Conservation (phyloP, 2,888 invertebrate genomes). For the Orchesellides sinensis region DNA sequence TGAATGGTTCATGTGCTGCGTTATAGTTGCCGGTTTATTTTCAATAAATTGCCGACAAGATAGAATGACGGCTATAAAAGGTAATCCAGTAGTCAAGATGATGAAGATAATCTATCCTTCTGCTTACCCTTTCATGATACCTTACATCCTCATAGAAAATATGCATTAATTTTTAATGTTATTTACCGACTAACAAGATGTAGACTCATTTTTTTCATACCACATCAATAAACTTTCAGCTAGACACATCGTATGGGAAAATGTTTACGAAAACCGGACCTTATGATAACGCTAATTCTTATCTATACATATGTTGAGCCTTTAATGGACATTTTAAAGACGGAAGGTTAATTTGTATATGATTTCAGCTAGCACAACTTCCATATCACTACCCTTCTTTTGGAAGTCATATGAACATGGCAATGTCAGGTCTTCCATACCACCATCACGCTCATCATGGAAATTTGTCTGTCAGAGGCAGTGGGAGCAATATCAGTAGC, state of each 20-base stretch:
- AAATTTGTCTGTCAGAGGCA: constrained; percentile 42
- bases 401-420: constrained; percentile 69
- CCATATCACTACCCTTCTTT: constrained; percentile 69
- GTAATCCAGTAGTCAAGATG: constrained; percentile 66
- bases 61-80: constrained; percentile 60
- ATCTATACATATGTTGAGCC: too few species aligned
- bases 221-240: too few species aligned
- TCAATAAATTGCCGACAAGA: constrained; percentile 66
- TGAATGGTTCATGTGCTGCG: constrained; percentile 31
- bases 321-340: too few species aligned
- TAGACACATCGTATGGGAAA: neutral
- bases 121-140: constrained; percentile 53
- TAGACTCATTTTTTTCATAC: too few species aligned
- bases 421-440: constrained; percentile 66
- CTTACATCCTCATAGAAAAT: neutral
- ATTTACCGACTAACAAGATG: neutral
- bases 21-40: constrained; percentile 63
- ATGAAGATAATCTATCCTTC: constrained; percentile 53
- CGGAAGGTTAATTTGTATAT: too few species aligned
- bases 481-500: constrained; percentile 33
- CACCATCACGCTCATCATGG: constrained; percentile 62
- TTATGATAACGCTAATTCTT: too few species aligned
- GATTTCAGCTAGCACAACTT: constrained; percentile 49
- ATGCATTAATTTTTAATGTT: constrained; percentile 11
- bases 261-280: too few species aligned